A percentile compares a stretch with the other conserved stretches of the same genome.
Evolutionary conservation across 2,888 invertebrate species (phyloP).

Genomic region (Lithosia quadra): DNA sequence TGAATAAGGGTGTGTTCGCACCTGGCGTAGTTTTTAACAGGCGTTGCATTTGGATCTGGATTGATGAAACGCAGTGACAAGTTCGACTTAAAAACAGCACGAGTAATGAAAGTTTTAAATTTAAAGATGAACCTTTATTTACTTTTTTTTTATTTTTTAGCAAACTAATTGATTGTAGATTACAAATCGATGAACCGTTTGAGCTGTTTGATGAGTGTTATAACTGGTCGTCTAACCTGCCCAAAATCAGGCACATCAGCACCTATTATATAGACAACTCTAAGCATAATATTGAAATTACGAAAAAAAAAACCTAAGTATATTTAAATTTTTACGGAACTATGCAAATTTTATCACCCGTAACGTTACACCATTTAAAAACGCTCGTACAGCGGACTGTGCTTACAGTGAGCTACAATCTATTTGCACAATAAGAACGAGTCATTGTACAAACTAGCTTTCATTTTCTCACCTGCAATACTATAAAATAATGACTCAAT

Average conservation of each 20-base stretch:
- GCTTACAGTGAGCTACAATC: conserved; percentile 4
- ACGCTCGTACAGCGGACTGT: neutral
- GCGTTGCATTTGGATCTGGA: no score
- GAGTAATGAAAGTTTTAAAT: no score
- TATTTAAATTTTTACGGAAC: neutral
- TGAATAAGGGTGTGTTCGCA: conserved; percentile 28
- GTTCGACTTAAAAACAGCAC: no score
- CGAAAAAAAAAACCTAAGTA: no score
- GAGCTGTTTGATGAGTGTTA: no score
- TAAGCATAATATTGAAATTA: no score
- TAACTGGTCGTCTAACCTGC: no score
- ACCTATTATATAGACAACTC: no score
- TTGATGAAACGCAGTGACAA: no score
- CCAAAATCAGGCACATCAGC: no score
- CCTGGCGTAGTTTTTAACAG: neutral
- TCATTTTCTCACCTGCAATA: conserved; percentile 52
- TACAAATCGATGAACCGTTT: neutral
- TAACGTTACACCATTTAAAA: neutral
- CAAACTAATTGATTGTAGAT: neutral
- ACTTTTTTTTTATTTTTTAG: no score
- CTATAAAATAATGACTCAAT: conserved; percentile 47
- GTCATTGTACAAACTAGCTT: conserved; percentile 35
- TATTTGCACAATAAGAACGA: neutral
- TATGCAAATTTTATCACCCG: neutral
- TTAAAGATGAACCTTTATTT: neutral